Conservation (phyloP, 1,140 invertebrate genomes). For the Penaeus japonicus region DNA sequence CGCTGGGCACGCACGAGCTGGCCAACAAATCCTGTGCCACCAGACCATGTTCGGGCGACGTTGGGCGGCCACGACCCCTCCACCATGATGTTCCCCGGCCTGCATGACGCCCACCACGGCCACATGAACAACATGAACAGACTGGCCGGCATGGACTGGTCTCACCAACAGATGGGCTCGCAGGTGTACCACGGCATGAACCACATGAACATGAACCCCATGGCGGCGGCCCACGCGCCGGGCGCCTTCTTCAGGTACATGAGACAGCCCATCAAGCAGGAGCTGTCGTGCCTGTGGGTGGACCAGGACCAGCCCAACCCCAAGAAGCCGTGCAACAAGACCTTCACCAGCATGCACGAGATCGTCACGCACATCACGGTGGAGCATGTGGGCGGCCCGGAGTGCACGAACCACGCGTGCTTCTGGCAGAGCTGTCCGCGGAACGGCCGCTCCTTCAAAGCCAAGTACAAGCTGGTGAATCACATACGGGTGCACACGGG, state of each 20-base stretch:
- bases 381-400: constrained; percentile 96
- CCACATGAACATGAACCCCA: constrained; percentile 62
- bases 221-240: constrained; percentile 67
- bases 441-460: constrained; percentile 96
- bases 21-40: constrained; percentile 61
- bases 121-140: constrained; percentile 68
- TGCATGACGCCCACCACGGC: constrained; percentile 70
- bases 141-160: constrained; percentile 66
- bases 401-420: constrained; percentile 96
- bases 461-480: constrained; percentile 99
- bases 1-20: constrained; percentile 59
- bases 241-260: constrained; percentile 92
- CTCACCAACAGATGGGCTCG: constrained; percentile 62
- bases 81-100: constrained; percentile 64
- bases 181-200: constrained; percentile 64
- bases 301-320: constrained; percentile 81
- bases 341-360: constrained; percentile 92
- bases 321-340: constrained; percentile 91
- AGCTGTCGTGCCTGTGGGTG: constrained; percentile 76
- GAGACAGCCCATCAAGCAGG: constrained; percentile 67
- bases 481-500: constrained; percentile 99
- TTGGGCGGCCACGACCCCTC: constrained; percentile 55
- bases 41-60: constrained; percentile 66
- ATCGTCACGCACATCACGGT: constrained; percentile 97
- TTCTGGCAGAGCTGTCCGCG: constrained; percentile 94